Base-by-base conservation (phyloP, 2,113 vertebrate genomes). In the Dissostichus mawsoni region DNA sequence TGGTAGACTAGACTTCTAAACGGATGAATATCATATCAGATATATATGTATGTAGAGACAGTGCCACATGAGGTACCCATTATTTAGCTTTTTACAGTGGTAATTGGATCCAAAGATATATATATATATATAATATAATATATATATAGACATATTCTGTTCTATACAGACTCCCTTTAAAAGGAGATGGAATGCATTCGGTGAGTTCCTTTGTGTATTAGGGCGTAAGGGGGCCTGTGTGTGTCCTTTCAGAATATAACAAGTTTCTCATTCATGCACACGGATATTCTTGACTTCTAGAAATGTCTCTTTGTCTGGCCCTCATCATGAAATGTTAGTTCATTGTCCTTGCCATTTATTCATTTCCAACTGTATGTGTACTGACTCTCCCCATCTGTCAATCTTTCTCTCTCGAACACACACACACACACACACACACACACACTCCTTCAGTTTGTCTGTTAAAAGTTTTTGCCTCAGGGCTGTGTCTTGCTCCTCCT, bases 391-490 rank as follows among this genome's bases (percentile, higher is more conserved):
- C 45, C 16, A 33, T 76, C 53, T 80, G 64, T 84, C 53, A 25
- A 5, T 58, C 62, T 61, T 6, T 9, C 18, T 17, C 14, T 13
- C 18, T 18, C 67, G 12, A 5, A 29, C 29, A 29, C 29, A 29
- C 29, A 29, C 29, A 29, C 29, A 29, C 29, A 29, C 29, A 29
- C 29, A 3, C 3, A 3, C 3, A 29, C 29, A 29, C 29, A 29
- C 29, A 29, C 29, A 29, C 29, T 4, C 29, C 25, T 25, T 36
- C 44, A 36, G 62, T 81, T 80, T 69, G 83, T 69, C 75, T 65
- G 63, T 58, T 73, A 83, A 87, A 78, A 80, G 50, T 70, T 78
- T 74, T 88, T 70, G 70, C 87, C 79, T 86, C 62, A 17, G 67
- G 74, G 47, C 55, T 80, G 61, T 64, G 64, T 82, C 75, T 76